phyloP scores from a whole-genome alignment of 2,797 vertebrate genomes.

The Melanotaenia trifasciata region DNA sequence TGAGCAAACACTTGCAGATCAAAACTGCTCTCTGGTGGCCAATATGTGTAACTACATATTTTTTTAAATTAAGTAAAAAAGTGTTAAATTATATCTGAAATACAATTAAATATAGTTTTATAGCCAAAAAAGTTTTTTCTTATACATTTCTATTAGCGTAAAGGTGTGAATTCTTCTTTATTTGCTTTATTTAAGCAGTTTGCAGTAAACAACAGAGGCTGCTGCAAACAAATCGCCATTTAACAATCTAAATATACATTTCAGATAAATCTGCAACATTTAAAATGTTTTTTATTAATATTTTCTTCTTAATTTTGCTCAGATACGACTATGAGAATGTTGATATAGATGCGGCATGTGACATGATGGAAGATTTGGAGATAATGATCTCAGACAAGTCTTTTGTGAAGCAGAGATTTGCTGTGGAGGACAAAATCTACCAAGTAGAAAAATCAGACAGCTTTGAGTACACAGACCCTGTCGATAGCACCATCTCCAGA shows the following conservation, averaged over 20 bases:
- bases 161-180: not conserved
- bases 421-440: conserved; percentile 89
- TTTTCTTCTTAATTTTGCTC: conserved; percentile 2
- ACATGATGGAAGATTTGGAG: conserved; percentile 97
- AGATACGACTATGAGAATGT: conserved; percentile 97
- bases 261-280: not conserved
- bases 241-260: not conserved
- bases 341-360: conserved; percentile 90
- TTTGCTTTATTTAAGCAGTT: not conserved
- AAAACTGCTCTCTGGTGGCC: conserved; percentile 65
- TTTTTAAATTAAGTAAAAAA: not conserved
- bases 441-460: conserved; percentile 94
- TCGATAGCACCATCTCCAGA: conserved; percentile 91
- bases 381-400: conserved; percentile 88
- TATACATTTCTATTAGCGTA: too few relatives aligned
- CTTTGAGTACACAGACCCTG: conserved; percentile 94
- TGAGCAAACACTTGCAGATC: not conserved
- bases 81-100: not conserved
- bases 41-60: conserved; percentile 3
- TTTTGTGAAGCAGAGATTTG: conserved; percentile 90
- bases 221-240: not conserved
- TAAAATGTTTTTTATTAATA: not conserved
- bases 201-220: not conserved
- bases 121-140: too few relatives aligned
- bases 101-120: not conserved